Conservation (phyloP, 2,888 invertebrate genomes). For the Plutella xylostella region DNA sequence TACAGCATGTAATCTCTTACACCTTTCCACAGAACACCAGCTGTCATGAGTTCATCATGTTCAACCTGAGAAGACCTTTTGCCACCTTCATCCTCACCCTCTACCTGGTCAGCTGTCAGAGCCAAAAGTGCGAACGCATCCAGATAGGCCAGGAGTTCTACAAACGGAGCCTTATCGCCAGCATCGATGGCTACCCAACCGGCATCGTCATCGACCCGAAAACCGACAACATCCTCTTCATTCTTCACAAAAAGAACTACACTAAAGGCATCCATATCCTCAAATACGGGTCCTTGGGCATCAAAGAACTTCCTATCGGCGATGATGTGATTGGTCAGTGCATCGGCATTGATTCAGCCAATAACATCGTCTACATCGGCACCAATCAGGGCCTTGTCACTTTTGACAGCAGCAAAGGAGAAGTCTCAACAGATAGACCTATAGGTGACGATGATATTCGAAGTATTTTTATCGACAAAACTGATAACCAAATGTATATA, state of each 20-base stretch:
- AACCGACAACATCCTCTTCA: conserved; percentile 54
- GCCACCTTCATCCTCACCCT: conserved; percentile 18
- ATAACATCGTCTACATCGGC: conserved; percentile 46
- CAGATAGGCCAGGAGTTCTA: conserved; percentile 51
- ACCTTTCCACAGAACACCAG: background rate
- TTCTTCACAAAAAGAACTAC: conserved; percentile 53
- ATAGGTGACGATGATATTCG: conserved; percentile 58
- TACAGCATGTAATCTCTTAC: too few species aligned
- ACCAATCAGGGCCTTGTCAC: conserved; percentile 53
- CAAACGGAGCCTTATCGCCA: conserved; percentile 50
- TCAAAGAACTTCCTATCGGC: conserved; percentile 44
- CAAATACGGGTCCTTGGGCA: conserved; percentile 48
- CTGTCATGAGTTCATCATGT: background rate
- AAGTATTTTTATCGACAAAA: conserved; percentile 51
- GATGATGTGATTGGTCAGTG: conserved; percentile 54
- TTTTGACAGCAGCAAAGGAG: conserved; percentile 44
- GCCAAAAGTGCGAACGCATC: conserved; percentile 48
- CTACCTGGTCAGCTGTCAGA: conserved; percentile 8
- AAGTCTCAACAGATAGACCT: conserved; percentile 49
- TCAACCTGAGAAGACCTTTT: background rate
- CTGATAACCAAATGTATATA: conserved; percentile 52
- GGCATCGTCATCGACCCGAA: conserved; percentile 47
- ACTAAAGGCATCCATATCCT: conserved; percentile 54
- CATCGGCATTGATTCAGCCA: conserved; percentile 37
- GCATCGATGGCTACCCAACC: conserved; percentile 53